A percentile compares a stretch with the other conserved stretches of the same genome.
These are phyloP conservation scores for Drosophila takahashii DNA, from an alignment of 1,140 invertebrate genomes.

Conservation along the genomic window DNA sequence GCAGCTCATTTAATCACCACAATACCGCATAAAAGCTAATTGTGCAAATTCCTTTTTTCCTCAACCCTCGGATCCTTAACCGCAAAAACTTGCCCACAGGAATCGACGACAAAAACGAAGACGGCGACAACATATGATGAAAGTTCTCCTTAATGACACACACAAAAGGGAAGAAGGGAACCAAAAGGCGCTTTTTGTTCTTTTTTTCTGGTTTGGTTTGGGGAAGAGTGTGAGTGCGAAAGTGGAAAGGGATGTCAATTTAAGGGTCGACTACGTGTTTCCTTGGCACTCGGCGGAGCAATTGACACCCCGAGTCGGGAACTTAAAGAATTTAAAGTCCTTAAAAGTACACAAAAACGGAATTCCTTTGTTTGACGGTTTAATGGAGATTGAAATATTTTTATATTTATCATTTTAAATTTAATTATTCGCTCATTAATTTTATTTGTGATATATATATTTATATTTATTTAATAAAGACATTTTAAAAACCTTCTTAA, in stretches of 20 bases:
- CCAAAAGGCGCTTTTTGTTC: constrained; percentile 26
- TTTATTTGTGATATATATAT: too few species aligned
- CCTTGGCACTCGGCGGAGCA: constrained; percentile 13
- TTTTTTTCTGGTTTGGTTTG: constrained; percentile 5
- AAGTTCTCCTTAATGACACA: constrained; percentile 57
- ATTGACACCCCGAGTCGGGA: constrained; percentile 8
- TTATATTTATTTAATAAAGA: too few species aligned
- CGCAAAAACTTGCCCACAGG: constrained; percentile 47
- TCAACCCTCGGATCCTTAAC: constrained; percentile 3
- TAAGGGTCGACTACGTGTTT: constrained; percentile 50
- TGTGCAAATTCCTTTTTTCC: constrained; percentile 64
- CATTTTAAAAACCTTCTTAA: too few species aligned
- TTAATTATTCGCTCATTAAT: too few species aligned
- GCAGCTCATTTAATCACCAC: constrained; percentile 81
- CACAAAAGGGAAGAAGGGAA: constrained; percentile 6
- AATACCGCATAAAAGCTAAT: constrained; percentile 79
- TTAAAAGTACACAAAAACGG: not conserved
- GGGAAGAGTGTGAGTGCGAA: constrained; percentile 17
- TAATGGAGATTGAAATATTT: not conserved
- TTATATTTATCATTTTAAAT: too few species aligned
- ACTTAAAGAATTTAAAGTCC: constrained; percentile 16
- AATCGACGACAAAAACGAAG: constrained; percentile 31
- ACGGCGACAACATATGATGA: constrained; percentile 54
- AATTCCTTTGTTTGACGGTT: constrained; percentile 1
- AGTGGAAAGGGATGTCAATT: constrained; percentile 27